Evolutionary conservation across 2,797 vertebrate genomes (phyloP).

Genomic region (Tenualosa ilisha): DNA sequence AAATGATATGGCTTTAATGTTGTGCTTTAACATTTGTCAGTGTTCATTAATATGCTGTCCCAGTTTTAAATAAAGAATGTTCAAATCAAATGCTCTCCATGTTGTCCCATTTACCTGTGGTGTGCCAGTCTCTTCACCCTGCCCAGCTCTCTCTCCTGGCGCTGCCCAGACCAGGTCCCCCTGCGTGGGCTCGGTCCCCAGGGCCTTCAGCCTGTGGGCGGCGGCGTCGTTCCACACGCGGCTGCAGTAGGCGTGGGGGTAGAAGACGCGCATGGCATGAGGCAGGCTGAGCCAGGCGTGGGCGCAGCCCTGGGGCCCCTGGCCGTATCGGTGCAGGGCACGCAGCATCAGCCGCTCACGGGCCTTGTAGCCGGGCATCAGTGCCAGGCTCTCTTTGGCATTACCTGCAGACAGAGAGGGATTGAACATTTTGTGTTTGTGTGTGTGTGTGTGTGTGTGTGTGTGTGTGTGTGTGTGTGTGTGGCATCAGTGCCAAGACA

Average conservation of each 20-base stretch:
- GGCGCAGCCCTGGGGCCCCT: constrained; percentile 79
- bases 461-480: no score
- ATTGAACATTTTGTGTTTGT: not conserved
- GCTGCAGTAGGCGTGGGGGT: constrained; percentile 93
- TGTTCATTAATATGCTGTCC: no score
- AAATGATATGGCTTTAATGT: no score
- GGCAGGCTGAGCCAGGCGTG: constrained; percentile 91
- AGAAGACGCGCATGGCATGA: constrained; percentile 91
- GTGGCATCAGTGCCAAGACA: no score
- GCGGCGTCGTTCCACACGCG: constrained; percentile 91
- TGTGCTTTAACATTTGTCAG: no score
- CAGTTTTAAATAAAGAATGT: no score
- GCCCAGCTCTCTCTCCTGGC: constrained; percentile 41
- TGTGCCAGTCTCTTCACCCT: constrained; percentile 59
- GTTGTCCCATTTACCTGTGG: constrained; percentile 40
- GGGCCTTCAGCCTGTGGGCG: constrained; percentile 77
- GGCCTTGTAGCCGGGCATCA: constrained; percentile 88
- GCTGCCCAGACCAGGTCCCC: constrained; percentile 85
- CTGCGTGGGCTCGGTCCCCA: constrained; percentile 76
- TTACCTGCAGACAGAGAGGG: constrained; percentile 70
- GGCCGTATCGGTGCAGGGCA: constrained; percentile 87
- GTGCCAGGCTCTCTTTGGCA: constrained; percentile 82
- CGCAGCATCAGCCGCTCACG: constrained; percentile 88
- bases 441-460: no score
- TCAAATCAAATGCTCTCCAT: not conserved